Evolutionary conservation across 2,888 invertebrate genomes (phyloP), one percentile per base, ranked within the genome.

Genomic region (Polydrusus cervinus): DNA sequence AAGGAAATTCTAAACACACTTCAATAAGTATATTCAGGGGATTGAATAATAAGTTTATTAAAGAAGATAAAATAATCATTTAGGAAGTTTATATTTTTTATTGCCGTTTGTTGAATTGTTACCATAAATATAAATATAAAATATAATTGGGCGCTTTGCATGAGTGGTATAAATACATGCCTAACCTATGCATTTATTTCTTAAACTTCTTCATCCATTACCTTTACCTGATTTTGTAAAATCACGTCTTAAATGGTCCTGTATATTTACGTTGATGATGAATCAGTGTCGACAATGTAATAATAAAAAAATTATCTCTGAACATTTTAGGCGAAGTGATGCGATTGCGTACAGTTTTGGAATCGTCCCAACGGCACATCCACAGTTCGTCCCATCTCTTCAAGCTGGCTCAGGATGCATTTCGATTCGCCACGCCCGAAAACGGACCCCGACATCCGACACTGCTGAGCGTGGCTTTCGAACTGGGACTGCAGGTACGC

Each of bases 351-450:
- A 92, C 92, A 0, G 94, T 95, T 11, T 87, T 95, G 62, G 94
- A 94, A 82, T 93, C 94, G 20, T 93, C 94, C 10, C 93, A 94
- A 86, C 88, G 93, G 34, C 94, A 95, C 89, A 95, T 95, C 80
- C 94, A 95, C 81, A 94, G 94, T 80, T 94, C 95, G 6, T 93
- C 94, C 64, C 95, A 95, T 87, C 89, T 96, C 84, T 95, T 95
- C 89, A 93, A 94, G 78, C 88, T 95, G 74, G 95, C 95, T 74
- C 95, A 95, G 86, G 95, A 95, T 88, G 94, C 95, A 75, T 92
- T 95, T 87, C 91, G 94, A 13, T 94, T 94, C 86, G 94, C 95
- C 49, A 93, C 94, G 47, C 94, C 95, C 0, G 91, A 93, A 84
- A 93, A 93, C 82, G 93, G 93, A 55, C 93, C 93, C 57, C 90